Conservation (phyloP, 2,113 vertebrate genomes). For the Chrysochloris asiatica region DNA sequence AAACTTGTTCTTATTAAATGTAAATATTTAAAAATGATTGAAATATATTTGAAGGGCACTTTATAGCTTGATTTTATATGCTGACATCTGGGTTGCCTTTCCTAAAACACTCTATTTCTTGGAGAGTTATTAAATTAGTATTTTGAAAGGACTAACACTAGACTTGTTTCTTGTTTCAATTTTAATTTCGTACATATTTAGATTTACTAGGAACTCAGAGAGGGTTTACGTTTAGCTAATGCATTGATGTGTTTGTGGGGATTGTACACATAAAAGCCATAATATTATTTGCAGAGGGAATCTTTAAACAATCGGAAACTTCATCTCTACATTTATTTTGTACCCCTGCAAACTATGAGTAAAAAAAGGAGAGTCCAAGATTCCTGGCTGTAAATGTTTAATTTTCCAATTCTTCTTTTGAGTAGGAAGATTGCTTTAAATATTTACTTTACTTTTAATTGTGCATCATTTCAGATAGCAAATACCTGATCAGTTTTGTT, state of each 20-base stretch:
- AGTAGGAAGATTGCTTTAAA: conserved; percentile 61
- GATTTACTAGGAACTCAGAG: conserved; percentile 78
- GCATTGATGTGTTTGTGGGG: conserved; percentile 59
- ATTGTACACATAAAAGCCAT: conserved; percentile 24
- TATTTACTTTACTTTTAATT: conserved; percentile 59
- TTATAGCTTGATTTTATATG: conserved; percentile 88
- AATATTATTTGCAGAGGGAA: conserved; percentile 55
- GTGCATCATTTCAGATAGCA: conserved; percentile 48
- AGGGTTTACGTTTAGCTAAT: conserved; percentile 70
- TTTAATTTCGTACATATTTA: conserved; percentile 79
- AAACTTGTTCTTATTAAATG: conserved; percentile 87
- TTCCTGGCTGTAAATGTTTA: conserved; percentile 63
- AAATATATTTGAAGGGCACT: conserved; percentile 86
- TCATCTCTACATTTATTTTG: conserved; percentile 54
- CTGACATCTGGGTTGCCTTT: conserved; percentile 86
- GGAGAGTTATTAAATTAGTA: conserved; percentile 85
- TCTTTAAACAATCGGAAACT: conserved; percentile 70
- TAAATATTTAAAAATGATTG: conserved; percentile 90
- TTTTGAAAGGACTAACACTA: conserved; percentile 85
- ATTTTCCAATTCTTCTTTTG: conserved; percentile 67
- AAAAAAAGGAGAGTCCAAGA: conserved; percentile 38
- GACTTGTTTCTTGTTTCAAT: conserved; percentile 76
- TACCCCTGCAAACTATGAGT: background rate
- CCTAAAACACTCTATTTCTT: conserved; percentile 80
- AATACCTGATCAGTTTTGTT: background rate